These are phyloP conservation scores for Tenebrosternarchus preto DNA, from an alignment of 2,113 vertebrate genomes.

Conservation along the genomic window DNA sequence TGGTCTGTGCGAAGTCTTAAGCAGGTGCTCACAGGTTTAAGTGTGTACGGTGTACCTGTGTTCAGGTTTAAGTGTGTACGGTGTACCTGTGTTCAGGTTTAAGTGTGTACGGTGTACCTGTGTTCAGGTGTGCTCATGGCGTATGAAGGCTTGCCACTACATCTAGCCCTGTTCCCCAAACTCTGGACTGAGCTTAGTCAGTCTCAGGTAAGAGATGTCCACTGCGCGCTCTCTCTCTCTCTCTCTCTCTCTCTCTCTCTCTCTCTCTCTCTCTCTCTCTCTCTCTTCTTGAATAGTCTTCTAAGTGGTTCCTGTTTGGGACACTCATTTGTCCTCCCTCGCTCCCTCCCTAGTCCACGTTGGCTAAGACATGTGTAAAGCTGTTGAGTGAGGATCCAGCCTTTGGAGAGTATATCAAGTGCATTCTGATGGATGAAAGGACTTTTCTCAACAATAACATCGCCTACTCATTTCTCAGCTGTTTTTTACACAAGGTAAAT, in stretches of 20 bases:
- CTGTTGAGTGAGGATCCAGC: constrained; percentile 95
- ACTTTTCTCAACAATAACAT: constrained; percentile 93
- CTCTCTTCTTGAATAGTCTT: too few relatives aligned
- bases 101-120: constrained; percentile 1
- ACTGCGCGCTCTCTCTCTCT: too few relatives aligned
- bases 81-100: constrained; percentile 75
- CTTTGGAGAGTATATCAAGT: constrained; percentile 97
- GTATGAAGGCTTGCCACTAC: constrained; percentile 95
- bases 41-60: background rate
- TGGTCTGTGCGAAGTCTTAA: too few relatives aligned
- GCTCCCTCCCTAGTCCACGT: constrained; percentile 74
- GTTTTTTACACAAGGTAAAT: constrained; percentile 93
- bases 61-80: background rate
- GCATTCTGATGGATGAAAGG: constrained; percentile 96
- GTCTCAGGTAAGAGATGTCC: constrained; percentile 80
- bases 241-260: background rate
- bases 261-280: background rate
- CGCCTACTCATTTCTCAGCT: constrained; percentile 93
- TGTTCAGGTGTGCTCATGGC: constrained; percentile 92
- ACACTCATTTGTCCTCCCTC: constrained; percentile 16
- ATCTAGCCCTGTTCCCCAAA: constrained; percentile 94
- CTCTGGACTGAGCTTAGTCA: constrained; percentile 97
- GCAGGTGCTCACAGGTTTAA: too few relatives aligned
- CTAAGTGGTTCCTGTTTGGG: too few relatives aligned
- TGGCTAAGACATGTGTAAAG: constrained; percentile 96